Evolutionary conservation across 2,888 invertebrate genomes (phyloP).

Genomic region (Nymphalis polychloros): DNA sequence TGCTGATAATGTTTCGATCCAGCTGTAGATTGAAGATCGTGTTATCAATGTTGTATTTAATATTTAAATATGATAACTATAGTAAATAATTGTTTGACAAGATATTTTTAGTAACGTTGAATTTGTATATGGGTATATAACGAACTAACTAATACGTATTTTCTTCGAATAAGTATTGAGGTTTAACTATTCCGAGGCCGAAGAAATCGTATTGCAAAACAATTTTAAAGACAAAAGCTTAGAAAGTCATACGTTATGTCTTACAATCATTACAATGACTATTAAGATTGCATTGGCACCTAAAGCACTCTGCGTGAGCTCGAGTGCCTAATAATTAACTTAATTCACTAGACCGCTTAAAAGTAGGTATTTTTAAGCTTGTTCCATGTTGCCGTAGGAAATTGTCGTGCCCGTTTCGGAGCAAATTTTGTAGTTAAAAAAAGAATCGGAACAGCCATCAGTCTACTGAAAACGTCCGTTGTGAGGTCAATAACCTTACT

Average conservation of each 20-base stretch:
- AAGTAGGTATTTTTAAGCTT: constrained; percentile 34
- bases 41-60: constrained; percentile 6
- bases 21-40: constrained; percentile 25
- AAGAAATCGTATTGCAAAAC: constrained; percentile 41
- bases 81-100: constrained; percentile 2
- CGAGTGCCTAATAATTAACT: constrained; percentile 49
- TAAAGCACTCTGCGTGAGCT: constrained; percentile 47
- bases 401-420: constrained; percentile 53
- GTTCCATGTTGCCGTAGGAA: constrained; percentile 48
- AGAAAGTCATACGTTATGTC: constrained; percentile 55
- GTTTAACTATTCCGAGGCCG: constrained; percentile 27
- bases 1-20: constrained; percentile 48
- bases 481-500: constrained; percentile 69
- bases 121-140: neutral
- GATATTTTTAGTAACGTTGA: neutral
- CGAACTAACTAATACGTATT: neutral
- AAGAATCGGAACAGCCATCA: constrained; percentile 62
- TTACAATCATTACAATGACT: constrained; percentile 54
- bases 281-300: constrained; percentile 50
- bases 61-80: constrained; percentile 7
- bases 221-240: constrained; percentile 45
- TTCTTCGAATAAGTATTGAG: constrained; percentile 4
- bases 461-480: constrained; percentile 56
- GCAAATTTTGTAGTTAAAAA: constrained; percentile 63
- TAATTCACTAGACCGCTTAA: constrained; percentile 45